A percentile compares a stretch with the other conserved stretches of the same genome.
phyloP scores from a whole-genome alignment of 2,113 vertebrate genomes.

The Suncus etruscus region DNA sequence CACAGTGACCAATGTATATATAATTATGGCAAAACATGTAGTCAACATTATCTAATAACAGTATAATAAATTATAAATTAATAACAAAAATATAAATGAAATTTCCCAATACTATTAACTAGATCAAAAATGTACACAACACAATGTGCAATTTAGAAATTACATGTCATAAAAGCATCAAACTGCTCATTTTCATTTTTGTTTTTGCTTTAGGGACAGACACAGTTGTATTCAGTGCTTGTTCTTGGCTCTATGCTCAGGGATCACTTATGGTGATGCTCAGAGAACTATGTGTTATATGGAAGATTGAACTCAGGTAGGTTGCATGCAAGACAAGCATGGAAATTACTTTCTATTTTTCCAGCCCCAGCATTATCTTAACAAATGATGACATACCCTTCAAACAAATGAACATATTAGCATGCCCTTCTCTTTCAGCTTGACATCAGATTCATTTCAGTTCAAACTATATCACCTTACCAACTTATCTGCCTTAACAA shows the following conservation, averaged over 20 bases:
- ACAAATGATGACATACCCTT: background rate
- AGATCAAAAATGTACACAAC: background rate
- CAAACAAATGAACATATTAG: background rate
- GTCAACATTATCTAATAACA: no score
- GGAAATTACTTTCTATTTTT: no score
- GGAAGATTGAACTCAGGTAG: no score
- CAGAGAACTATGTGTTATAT: conserved; percentile 25
- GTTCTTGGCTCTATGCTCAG: background rate
- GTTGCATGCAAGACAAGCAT: no score
- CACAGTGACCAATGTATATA: no score
- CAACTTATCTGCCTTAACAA: background rate
- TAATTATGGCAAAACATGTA: no score
- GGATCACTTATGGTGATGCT: background rate
- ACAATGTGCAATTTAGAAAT: background rate
- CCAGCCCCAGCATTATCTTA: no score
- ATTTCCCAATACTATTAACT: background rate
- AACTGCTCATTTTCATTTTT: no score
- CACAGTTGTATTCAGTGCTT: no score
- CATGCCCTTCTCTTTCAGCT: background rate
- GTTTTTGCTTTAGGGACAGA: no score
- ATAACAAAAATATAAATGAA: background rate
- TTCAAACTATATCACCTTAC: background rate
- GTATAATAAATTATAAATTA: no score
- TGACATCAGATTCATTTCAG: background rate
- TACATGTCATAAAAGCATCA: background rate